Base-by-base conservation (phyloP, 2,888 invertebrate genomes). In the Nysson spinosus region DNA sequence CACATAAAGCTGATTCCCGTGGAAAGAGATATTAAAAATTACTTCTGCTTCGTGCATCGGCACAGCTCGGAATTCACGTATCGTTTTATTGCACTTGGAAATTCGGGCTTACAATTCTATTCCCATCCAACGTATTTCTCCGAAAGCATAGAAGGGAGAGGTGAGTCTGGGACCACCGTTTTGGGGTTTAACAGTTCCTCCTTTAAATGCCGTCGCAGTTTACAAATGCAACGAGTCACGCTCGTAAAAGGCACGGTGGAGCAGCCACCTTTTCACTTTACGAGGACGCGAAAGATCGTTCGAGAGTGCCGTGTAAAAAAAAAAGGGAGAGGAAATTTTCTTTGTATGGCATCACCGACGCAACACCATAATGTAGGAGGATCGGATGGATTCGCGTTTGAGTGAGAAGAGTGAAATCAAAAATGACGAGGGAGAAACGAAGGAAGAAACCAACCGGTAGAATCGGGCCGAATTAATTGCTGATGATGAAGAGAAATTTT, bases 401-500 rank as follows among this genome's bases (percentile, higher is more conserved):
- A n/a, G n/a, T n/a, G n/a, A n/a, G n/a, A n/a, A n/a, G n/a, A n/a
- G n/a, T n/a, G 26, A 30, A 19, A 30, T 16, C 6, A 9, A 19
- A 30, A 17, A 12, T 9, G 6, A 9, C 1, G 34, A 1, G 20
- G 19, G 12, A 22, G 19, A 7, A 35, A 14, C 11, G 24, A 35
- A 35, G 6, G 24, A n/a, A n/a, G n/a, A n/a, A n/a, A n/a, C n/a
- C n/a, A n/a, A n/a, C n/a, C n/a, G 32, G 37, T 26, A 40, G 12
- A 40, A 66, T 56, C 24, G 44, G 30, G 52, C 20, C 34, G 51
- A 66, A 69, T 77, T 69, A 70, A 74, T 78, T 71, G 65, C 42
- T 51, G 51, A 66, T 70, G 65, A 72, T 62, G 52, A 52, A 49
- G 68, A 46, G 64, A 61, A 79, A 78, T 75, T 74, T 77, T 73